Conservation (phyloP, 2,797 vertebrate genomes). For the Cossypha heuglini region DNA sequence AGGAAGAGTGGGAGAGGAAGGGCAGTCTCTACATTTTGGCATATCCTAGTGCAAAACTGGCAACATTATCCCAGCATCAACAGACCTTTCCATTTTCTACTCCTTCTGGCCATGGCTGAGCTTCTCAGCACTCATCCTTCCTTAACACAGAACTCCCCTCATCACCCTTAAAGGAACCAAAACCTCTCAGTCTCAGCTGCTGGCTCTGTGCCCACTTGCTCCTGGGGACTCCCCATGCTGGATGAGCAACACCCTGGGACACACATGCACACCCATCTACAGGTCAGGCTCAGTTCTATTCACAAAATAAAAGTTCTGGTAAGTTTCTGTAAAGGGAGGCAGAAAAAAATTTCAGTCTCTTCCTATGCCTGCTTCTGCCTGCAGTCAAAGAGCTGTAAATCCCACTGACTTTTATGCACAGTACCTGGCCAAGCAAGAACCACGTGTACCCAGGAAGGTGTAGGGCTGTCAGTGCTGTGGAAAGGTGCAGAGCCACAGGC, state of each 20-base stretch:
- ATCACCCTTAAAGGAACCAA: background rate
- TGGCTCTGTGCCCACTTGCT: background rate
- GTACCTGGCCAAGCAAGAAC: background rate
- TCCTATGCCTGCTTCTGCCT: background rate
- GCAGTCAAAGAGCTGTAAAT: background rate
- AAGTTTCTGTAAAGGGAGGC: background rate
- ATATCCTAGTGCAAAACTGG: background rate
- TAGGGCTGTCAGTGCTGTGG: fast-evolving
- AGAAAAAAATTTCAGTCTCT: background rate
- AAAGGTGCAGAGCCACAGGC: fast-evolving
- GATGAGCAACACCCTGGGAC: background rate
- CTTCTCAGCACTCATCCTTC: background rate
- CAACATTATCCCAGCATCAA: background rate
- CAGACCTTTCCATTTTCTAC: background rate
- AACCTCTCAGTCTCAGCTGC: background rate
- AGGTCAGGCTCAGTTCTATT: background rate
- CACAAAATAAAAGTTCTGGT: fast-evolving
- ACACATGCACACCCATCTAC: background rate
- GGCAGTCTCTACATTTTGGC: background rate
- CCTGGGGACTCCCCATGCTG: no score
- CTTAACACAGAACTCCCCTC: background rate
- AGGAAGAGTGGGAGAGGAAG: background rate
- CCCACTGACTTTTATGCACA: conserved; percentile 6
- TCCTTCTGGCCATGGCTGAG: background rate
- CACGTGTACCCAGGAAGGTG: fast-evolving